Evolutionary conservation across 2,113 vertebrate genomes (phyloP), one percentile per base, ranked within the genome.

Genomic region (Orientallactaga bullata): DNA sequence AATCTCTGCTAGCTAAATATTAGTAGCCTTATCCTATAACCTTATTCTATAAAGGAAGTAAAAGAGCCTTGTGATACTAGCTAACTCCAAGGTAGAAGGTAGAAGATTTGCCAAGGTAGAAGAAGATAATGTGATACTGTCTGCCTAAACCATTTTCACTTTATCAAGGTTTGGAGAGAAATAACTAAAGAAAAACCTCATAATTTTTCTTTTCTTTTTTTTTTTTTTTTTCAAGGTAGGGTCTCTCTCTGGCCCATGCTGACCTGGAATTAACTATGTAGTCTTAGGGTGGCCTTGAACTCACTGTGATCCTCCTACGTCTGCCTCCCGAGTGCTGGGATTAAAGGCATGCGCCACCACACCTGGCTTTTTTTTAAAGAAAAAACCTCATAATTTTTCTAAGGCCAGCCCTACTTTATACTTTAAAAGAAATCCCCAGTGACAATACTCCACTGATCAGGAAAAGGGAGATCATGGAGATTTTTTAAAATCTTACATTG

Each of bases 121-220:
- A 73, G 15, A 37, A 60, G 35, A 8, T 9, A 42, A 55, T 69
- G 30, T 72, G 72, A 84, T 77, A 55, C 42, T 60, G 83, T 78
- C 26, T 80, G 6, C 74, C 47, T 76, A 16, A 76, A 15, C 8
- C 35, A 6, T 55, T 69, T 86, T 32, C 1, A 30, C 20, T 72
- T 2, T 26, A 51, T 66, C 1, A 28, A 69, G 26, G 82, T 74
- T 72, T 71, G 30, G 24, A 30, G 24, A 37, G 5, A 81, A 80
- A 42, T 61, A 9, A 76, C 78, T 84, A 18, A 84, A 61, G 42
- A 47, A 94, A 84, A 83, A 15, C 13, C 24, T 35, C 30, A 28
- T 81, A 28, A 18, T 71, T 72, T 87, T 94, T 79, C 39, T 69
- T n/a, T n/a, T n/a, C n/a, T n/a, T n/a, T n/a, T n/a, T n/a, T n/a